Percentiles rank a stretch among this genome's conserved stretches.
These are phyloP conservation scores for Tenthredo amoena DNA, from an alignment of 2,888 invertebrate genomes.

Conservation along the genomic window DNA sequence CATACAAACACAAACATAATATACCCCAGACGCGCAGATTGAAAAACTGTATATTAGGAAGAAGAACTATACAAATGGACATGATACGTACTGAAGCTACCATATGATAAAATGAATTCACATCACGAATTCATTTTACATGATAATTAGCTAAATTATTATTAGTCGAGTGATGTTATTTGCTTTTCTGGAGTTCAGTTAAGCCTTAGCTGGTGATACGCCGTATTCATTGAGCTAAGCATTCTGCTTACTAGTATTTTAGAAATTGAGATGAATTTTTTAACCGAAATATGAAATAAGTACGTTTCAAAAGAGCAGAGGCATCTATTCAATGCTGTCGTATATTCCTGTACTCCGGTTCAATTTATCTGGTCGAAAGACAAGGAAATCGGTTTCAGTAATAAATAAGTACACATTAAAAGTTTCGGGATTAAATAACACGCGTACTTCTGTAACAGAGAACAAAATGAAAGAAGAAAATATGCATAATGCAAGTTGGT, in stretches of 20 bases:
- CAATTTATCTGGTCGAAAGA: neutral
- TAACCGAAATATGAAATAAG: neutral
- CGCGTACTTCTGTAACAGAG: neutral
- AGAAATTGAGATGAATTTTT: neutral
- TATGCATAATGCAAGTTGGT: neutral
- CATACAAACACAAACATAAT: conserved; percentile 52
- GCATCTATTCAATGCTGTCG: neutral
- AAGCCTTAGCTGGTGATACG: neutral
- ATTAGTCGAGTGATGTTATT: conserved; percentile 16
- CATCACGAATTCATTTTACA: conserved; percentile 33
- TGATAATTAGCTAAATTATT: conserved; percentile 31
- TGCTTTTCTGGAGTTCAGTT: neutral
- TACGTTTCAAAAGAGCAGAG: neutral
- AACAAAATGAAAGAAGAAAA: neutral
- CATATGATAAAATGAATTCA: conserved; percentile 27
- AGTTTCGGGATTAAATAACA: neutral
- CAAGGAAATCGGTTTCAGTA: neutral
- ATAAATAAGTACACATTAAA: neutral
- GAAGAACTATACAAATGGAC: conserved; percentile 44
- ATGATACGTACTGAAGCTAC: conserved; percentile 29
- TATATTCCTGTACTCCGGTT: neutral
- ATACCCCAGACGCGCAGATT: conserved; percentile 30
- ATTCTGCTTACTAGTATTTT: conserved; percentile 12
- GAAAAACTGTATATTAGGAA: neutral
- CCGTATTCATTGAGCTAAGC: conserved; percentile 45